These are phyloP conservation scores for Tretioscincus oriximinensis DNA, from an alignment of 2,113 vertebrate genomes.

Conservation along the genomic window DNA sequence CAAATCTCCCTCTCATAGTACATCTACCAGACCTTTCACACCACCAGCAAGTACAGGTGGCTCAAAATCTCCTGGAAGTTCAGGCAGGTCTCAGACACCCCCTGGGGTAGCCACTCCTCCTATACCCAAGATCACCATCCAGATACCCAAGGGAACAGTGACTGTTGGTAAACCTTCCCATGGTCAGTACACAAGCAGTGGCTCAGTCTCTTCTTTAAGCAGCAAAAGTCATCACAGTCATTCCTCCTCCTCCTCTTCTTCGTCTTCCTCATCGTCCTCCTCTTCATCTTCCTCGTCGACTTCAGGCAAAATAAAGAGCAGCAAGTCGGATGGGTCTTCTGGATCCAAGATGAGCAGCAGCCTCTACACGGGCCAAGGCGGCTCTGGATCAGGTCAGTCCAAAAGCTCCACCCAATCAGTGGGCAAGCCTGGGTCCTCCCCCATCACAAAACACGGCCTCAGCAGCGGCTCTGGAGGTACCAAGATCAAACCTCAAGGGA, in stretches of 20 bases:
- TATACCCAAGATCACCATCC: slow-evolving; percentile 98
- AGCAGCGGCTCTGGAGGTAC: slow-evolving; percentile 79
- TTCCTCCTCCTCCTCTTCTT: slow-evolving; percentile 86
- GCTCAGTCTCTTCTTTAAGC: slow-evolving; percentile 79
- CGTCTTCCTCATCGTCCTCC: slow-evolving; percentile 81
- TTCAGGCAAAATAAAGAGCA: slow-evolving; percentile 94
- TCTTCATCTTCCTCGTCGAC: slow-evolving; percentile 84
- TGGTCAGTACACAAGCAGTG: slow-evolving; percentile 90
- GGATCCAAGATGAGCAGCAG: slow-evolving; percentile 82
- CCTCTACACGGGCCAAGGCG: slow-evolving; percentile 82
- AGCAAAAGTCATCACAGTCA: slow-evolving; percentile 96
- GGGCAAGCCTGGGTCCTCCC: slow-evolving; percentile 92
- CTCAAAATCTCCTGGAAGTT: slow-evolving; percentile 95
- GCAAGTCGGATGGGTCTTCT: slow-evolving; percentile 87
- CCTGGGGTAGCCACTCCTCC: slow-evolving; percentile 92
- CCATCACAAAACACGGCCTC: slow-evolving; percentile 90
- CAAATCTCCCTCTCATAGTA: slow-evolving; percentile 93
- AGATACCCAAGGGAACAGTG: slow-evolving; percentile 93
- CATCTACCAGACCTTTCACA: slow-evolving; percentile 89
- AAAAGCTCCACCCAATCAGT: slow-evolving; percentile 91
- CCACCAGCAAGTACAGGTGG: slow-evolving; percentile 90
- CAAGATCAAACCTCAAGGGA: slow-evolving; percentile 95
- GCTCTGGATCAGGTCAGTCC: slow-evolving; percentile 82
- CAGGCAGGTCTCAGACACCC: slow-evolving; percentile 93
- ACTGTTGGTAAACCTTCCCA: slow-evolving; percentile 93